Conservation (phyloP, 1,140 invertebrate genomes). For the Acromyrmex heyeri region DNA sequence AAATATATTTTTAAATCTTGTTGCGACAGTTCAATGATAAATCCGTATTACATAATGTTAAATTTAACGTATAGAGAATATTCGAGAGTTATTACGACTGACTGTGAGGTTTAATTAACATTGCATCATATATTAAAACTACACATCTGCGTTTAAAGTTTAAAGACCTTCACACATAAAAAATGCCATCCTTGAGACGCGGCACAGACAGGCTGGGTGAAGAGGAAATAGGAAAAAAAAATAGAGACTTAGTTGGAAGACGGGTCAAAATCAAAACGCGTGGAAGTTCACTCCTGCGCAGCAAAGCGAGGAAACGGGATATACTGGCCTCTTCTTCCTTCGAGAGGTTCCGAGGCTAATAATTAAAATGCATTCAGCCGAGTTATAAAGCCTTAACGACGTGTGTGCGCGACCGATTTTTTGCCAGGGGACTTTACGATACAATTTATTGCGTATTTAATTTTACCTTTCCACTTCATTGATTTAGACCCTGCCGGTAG, state of each 20-base stretch:
- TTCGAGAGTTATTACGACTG: neutral
- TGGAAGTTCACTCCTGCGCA: slow-evolving; percentile 2
- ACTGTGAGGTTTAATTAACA: neutral
- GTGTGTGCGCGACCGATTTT: slow-evolving; percentile 74
- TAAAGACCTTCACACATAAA: neutral
- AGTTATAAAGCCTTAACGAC: slow-evolving; percentile 80
- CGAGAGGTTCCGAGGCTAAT: slow-evolving; percentile 68
- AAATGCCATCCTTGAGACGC: too few species aligned
- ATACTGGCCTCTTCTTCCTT: neutral
- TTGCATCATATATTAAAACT: neutral
- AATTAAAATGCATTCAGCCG: slow-evolving; percentile 80
- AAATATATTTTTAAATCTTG: neutral
- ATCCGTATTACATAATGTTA: neutral
- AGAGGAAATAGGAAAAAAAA: neutral
- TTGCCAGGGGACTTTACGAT: slow-evolving; percentile 73
- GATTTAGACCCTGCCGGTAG: slow-evolving; percentile 65
- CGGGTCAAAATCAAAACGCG: neutral
- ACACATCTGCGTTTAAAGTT: neutral
- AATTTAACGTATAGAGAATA: neutral
- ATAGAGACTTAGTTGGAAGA: neutral
- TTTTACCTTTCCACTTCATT: slow-evolving; percentile 68
- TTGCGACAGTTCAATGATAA: slow-evolving; percentile 11
- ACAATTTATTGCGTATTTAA: slow-evolving; percentile 79
- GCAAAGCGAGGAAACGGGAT: slow-evolving; percentile 10
- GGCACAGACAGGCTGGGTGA: neutral